Percentiles rank a stretch among this genome's conserved stretches.
These are phyloP conservation scores for human DNA, from an alignment of 2,113 vertebrate species.

Conservation along the genomic window GRCh38 chr2:35888501-35889000, in stretches of 20 bases:
- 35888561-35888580: constrained; percentile 33
- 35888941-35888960: constrained; percentile 6
- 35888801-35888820: background rate
- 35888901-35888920: background rate
- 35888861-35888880: background rate
- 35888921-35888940: constrained; percentile 17
- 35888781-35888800: background rate
- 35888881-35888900: background rate
- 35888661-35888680: background rate
- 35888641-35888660: constrained; percentile 46
- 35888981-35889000: background rate
- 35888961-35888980: constrained; percentile 29
- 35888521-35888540: constrained; percentile 38
- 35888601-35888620: background rate
- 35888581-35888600: constrained; percentile 59
- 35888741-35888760: constrained; percentile 52
- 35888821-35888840: background rate
- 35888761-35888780: constrained; percentile 5
- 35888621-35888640: background rate
- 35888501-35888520: constrained; percentile 55
- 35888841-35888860: constrained; percentile 6
- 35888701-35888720: constrained; percentile 20
- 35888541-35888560: constrained; percentile 40
- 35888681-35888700: constrained; percentile 17
- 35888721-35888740: constrained; percentile 32